Base-by-base conservation (phyloP, 2,113 vertebrate genomes). In the Oreochromis spilurus region DNA sequence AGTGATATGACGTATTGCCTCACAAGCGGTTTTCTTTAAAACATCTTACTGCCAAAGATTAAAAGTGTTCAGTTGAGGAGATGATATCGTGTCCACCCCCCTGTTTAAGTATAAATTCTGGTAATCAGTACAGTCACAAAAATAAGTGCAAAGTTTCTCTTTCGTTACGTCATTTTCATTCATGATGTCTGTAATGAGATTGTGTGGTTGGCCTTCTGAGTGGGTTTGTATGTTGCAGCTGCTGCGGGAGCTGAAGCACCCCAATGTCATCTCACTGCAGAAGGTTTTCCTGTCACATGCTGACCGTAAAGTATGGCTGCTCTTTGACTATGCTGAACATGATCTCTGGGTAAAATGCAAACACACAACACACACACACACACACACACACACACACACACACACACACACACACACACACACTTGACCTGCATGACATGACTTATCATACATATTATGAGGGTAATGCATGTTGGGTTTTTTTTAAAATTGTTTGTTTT, bases 271-370 rank as follows among this genome's bases (percentile, higher is more conserved):
- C 97, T 99, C 99, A 87, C 98, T 99, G 96, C 99, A 99, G 93
- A 99, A 99, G 93, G 99, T 99, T 94, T 99, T 99, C 95, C 97
- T 99, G 93, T 99, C 99, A 87, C 99, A 99, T 24, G 98, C 98
- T 83, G 99, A 99, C 95, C 98, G 99, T 91, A 99, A 99, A 97
- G 99, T 99, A 80, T 99, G 98, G 98, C 98, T 99, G 95, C 97
- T 99, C 81, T 99, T 99, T 92, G 99, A 99, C 95, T 99, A 99
- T 52, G 99, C 99, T 26, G 99, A 99, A 89, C 99, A 99, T 92
- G 99, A 99, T 89, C 97, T 99, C 90, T 99, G 99, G 99, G 99
- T 99, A 98, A 98, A 96, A 84, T 43, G 9, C 85, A 84, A 48
- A 26, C 26, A 52, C 40, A 45, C 29, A 52, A 50, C 34, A 82